Percentiles rank a stretch among this genome's conserved stretches.
Evolutionary conservation across 2,888 invertebrate species (phyloP).

Genomic region (Cantharis rustica): DNA sequence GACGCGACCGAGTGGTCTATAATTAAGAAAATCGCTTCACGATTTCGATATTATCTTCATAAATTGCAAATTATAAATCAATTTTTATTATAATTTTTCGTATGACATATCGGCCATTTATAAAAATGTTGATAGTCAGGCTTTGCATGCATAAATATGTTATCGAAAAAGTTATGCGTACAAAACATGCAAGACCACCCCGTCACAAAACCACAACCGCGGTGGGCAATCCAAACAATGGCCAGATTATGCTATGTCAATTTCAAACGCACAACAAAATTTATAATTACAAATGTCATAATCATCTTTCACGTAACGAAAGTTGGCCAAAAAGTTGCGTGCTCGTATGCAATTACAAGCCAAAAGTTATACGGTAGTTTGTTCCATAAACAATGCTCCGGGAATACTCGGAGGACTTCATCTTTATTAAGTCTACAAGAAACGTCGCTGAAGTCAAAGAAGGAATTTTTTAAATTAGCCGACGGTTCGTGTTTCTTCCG

Average conservation of each 20-base stretch:
- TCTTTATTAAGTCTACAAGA: neutral
- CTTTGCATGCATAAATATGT: neutral
- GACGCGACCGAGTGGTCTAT: neutral
- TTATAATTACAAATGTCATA: neutral
- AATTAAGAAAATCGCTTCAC: neutral
- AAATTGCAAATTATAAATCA: constrained; percentile 1
- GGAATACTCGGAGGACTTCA: neutral
- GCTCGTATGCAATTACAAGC: neutral
- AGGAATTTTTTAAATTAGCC: neutral
- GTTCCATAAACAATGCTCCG: neutral
- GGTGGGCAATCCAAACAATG: constrained; percentile 19
- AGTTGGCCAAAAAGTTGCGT: neutral
- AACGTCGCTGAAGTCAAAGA: neutral
- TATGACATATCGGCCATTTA: neutral
- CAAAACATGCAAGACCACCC: constrained; percentile 21
- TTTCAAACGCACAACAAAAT: neutral
- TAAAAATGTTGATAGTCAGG: neutral
- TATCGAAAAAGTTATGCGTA: neutral
- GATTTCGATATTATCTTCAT: neutral
- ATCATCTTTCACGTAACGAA: neutral
- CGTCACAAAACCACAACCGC: neutral
- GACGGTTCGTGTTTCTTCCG: neutral
- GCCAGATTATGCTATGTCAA: neutral
- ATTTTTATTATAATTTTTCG: neutral
- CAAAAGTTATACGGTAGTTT: neutral